A percentile compares a stretch with the other conserved stretches of the same genome.
Evolutionary conservation across 30 jellyfish, hydroid and myxozoan genomes (phyloP).

Genomic region (Haliclystus octoradiatus): DNA sequence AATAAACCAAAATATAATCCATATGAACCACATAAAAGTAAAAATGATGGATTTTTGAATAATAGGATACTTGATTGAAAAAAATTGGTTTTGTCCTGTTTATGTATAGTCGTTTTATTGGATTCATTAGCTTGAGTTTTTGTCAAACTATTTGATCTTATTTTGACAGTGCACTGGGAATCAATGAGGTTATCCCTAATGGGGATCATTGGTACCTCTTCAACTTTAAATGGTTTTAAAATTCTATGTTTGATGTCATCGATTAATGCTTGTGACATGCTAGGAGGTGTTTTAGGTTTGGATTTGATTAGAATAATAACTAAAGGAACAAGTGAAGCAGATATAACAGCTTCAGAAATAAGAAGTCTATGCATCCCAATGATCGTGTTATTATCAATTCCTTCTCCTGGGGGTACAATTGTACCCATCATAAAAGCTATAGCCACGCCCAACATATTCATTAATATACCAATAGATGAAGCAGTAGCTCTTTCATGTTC

Average conservation of each 20-base stretch:
- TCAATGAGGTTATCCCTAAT: too few relatives aligned
- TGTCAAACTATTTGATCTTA: too few relatives aligned
- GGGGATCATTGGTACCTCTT: too few relatives aligned
- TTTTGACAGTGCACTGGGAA: too few relatives aligned
- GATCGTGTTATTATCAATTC: slow-evolving; percentile 28
- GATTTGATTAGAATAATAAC: slow-evolving; percentile 15
- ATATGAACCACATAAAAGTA: slow-evolving; percentile 39
- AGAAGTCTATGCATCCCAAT: slow-evolving; percentile 48
- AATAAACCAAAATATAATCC: slow-evolving; percentile 48
- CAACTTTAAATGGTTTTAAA: too few relatives aligned
- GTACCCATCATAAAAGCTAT: slow-evolving; percentile 59
- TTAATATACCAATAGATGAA: slow-evolving; percentile 65
- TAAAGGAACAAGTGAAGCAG: slow-evolving; percentile 22
- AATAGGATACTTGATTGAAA: slow-evolving; percentile 24
- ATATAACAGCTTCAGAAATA: slow-evolving; percentile 40
- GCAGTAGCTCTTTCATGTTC: slow-evolving; percentile 87
- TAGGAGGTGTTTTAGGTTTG: slow-evolving; percentile 73
- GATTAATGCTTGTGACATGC: slow-evolving; percentile 62
- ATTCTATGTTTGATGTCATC: too few relatives aligned
- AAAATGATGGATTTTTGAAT: slow-evolving; percentile 25
- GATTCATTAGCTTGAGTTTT: too few relatives aligned
- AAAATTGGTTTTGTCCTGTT: neutral
- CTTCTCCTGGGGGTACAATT: slow-evolving; percentile 36
- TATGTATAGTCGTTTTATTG: neutral
- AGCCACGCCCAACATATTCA: slow-evolving; percentile 65